A percentile compares a stretch with the other conserved stretches of the same genome.
phyloP scores from a whole-genome alignment of 2,113 vertebrate species.

The Malurus alboscapulatus region DNA sequence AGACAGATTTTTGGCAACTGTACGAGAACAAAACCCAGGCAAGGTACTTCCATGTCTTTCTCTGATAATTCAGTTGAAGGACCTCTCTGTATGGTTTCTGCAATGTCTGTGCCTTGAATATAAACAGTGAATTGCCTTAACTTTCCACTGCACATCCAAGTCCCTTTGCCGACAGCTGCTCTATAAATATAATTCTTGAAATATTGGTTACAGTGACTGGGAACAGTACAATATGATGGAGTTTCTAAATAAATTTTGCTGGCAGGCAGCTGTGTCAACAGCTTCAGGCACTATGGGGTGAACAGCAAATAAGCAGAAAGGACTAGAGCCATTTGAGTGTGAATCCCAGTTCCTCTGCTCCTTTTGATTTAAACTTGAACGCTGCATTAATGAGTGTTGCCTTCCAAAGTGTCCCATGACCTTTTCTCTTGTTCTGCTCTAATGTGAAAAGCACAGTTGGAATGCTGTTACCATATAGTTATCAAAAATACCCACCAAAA shows the following conservation, averaged over 20 bases:
- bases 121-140: background rate
- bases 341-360: background rate
- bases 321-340: background rate
- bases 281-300: background rate
- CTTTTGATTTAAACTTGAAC: background rate
- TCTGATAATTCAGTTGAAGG: background rate
- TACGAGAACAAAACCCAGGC: background rate
- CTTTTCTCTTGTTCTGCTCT: background rate
- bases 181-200: background rate
- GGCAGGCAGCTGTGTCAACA: background rate
- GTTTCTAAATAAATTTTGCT: background rate
- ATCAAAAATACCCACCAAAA: background rate
- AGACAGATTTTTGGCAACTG: background rate
- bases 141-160: background rate
- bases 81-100: background rate
- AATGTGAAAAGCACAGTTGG: background rate
- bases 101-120: background rate
- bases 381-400: background rate
- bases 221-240: background rate
- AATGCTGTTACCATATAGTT: background rate
- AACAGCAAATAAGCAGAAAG: background rate
- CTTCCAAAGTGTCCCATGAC: background rate
- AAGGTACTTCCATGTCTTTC: background rate
- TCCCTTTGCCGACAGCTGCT: background rate
- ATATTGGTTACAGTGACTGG: background rate